phyloP scores from a whole-genome alignment of 2,888 invertebrate genomes.

The Dasypolia templi region DNA sequence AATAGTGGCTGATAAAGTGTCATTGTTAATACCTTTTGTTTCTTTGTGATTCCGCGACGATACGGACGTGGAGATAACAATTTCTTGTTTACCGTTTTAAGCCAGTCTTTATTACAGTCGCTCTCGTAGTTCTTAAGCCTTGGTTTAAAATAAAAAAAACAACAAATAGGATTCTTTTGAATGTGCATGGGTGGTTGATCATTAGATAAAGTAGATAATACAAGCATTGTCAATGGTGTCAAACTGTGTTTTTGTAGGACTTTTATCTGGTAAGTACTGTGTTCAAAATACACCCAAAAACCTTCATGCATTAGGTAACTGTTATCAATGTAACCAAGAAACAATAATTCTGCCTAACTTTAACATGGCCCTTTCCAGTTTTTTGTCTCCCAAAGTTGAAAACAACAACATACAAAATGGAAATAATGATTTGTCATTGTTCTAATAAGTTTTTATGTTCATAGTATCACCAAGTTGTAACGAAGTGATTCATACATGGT shows the following conservation, averaged over 20 bases:
- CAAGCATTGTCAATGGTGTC: slow-evolving; percentile 82
- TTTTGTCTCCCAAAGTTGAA: neutral
- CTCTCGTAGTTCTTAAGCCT: slow-evolving; percentile 73
- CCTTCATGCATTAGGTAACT: slow-evolving; percentile 35
- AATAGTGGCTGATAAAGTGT: slow-evolving; percentile 80
- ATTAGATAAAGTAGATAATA: slow-evolving; percentile 51
- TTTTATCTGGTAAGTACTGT: slow-evolving; percentile 79
- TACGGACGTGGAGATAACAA: slow-evolving; percentile 82
- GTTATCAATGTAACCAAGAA: slow-evolving; percentile 8
- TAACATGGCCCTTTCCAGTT: slow-evolving; percentile 1
- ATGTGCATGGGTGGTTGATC: slow-evolving; percentile 58
- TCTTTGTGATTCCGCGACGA: slow-evolving; percentile 86
- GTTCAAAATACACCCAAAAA: slow-evolving; percentile 11
- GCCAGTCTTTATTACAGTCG: slow-evolving; percentile 73
- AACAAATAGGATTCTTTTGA: slow-evolving; percentile 46
- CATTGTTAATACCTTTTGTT: slow-evolving; percentile 80
- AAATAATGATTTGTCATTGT: slow-evolving; percentile 36
- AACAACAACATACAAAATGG: slow-evolving; percentile 16
- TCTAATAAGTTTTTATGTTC: slow-evolving; percentile 23
- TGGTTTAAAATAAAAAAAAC: slow-evolving; percentile 64
- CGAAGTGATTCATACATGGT: slow-evolving; percentile 46
- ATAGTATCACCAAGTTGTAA: slow-evolving; percentile 16
- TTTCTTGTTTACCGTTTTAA: slow-evolving; percentile 82
- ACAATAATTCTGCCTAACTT: neutral
- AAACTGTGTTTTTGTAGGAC: slow-evolving; percentile 84